Percentiles rank a stretch among this genome's conserved stretches.
phyloP scores from a whole-genome alignment of 1,140 invertebrate genomes.

The Palaemon carinicauda region DNA sequence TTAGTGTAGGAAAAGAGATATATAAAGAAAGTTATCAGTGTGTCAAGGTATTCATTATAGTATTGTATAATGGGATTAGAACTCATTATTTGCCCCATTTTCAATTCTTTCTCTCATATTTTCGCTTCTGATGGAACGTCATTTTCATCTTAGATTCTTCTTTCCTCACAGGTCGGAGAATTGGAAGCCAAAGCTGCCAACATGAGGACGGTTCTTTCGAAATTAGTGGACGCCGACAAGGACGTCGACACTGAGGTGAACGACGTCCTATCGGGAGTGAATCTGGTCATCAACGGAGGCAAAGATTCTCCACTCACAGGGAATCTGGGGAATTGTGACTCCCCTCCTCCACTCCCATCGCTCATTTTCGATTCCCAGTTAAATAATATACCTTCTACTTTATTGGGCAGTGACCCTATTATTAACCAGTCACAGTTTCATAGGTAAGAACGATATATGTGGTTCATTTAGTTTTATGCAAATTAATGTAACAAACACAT shows the following conservation, averaged over 20 bases:
- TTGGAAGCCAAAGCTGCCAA: constrained; percentile 43
- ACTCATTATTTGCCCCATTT: background rate
- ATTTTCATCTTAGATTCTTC: background rate
- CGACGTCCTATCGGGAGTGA: background rate
- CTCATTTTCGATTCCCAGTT: constrained; percentile 48
- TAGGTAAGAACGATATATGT: background rate
- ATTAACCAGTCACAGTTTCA: constrained; percentile 11
- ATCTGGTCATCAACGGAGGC: background rate
- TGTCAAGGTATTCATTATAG: background rate
- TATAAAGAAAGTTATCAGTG: too few relatives aligned
- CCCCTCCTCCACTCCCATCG: constrained; percentile 35
- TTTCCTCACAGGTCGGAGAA: constrained; percentile 21
- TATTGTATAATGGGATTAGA: background rate
- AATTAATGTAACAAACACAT: too few relatives aligned
- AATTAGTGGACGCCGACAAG: constrained; percentile 51
- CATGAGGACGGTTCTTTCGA: constrained; percentile 39
- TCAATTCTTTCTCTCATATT: background rate
- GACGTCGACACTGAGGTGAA: constrained; percentile 44
- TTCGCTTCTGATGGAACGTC: background rate
- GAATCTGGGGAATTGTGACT: background rate
- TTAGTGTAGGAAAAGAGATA: too few relatives aligned
- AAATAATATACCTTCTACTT: constrained; percentile 18
- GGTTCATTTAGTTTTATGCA: too few relatives aligned
- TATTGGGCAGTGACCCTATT: constrained; percentile 37
- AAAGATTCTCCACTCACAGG: background rate